Evolutionary conservation across 2,888 invertebrate genomes (phyloP), one percentile per base, ranked within the genome.

Genomic region (Eristalis intricaria): DNA sequence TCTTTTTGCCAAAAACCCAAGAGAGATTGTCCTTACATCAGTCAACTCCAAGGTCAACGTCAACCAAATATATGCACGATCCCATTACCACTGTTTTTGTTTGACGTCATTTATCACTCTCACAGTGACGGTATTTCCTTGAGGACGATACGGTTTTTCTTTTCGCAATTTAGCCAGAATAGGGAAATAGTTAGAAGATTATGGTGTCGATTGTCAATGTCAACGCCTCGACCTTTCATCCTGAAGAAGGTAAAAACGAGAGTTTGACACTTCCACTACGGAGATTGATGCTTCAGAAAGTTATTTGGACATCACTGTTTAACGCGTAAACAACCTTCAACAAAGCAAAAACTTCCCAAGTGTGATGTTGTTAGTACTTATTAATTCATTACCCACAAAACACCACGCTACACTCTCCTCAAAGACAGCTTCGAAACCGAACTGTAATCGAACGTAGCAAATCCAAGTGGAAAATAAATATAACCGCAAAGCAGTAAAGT

Each of bases 171-270:
- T 66, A 23, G 60, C 4, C 29, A 35, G 40, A 29, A 65, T 65
- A 40, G 43, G 26, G 77, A 32, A 77, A 69, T 77, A 69, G 60
- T 43, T 50, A 35, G 35, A 63, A 26, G 70, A 78, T 78, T 70
- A 64, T 70, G 70, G 69, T 63, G 70, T 78, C 63, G 77, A 78
- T 56, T 78, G 56, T 70, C 64, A 64, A 4, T 78, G 77, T 70
- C 77, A 64, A 70, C 69, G 63, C 63, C 63, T 69, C 69, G 68
- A 77, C 69, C 77, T 64, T 56, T 50, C 35, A 68, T 32, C 77
- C 43, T 73, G 63, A 60, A 38, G 32, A 29, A 65, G 56, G 56
- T 38, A 58, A 15, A 19, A 32, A 10, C 43, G 8, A 23, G 32
- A 73, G 35, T 73, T 73, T 73, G 26, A 40, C 19, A 11, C 26